Percentiles rank a stretch among this genome's conserved stretches.
These are phyloP conservation scores for Drosophila pseudoananassae DNA, from an alignment of 1,140 invertebrate genomes.

Conservation along the genomic window DNA sequence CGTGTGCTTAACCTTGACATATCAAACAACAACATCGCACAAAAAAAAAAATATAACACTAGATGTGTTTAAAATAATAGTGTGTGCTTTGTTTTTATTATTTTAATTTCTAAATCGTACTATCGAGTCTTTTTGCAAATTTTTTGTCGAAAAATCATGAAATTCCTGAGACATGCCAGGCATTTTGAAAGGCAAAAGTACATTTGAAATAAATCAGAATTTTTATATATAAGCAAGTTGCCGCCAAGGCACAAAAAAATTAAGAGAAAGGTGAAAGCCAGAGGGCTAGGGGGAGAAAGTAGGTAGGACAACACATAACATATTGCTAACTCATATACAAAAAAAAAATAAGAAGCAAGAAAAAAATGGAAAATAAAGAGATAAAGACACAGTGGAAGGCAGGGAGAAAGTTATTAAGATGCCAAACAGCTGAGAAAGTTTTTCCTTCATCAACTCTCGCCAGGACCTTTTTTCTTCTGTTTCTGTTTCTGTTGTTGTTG, in stretches of 20 bases:
- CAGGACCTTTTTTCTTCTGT: constrained; percentile 1
- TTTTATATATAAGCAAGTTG: constrained; percentile 35
- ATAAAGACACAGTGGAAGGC: no score
- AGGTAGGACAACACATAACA: constrained; percentile 27
- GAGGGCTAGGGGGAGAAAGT: neutral
- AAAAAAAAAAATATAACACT: constrained; percentile 27
- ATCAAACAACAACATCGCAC: constrained; percentile 47
- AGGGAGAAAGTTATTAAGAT: constrained; percentile 20
- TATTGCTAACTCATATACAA: constrained; percentile 52
- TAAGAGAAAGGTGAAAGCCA: constrained; percentile 14
- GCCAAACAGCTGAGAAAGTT: constrained; percentile 26
- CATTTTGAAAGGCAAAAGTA: constrained; percentile 7
- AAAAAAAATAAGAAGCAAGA: neutral
- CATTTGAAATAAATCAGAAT: neutral
- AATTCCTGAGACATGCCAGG: constrained; percentile 33
- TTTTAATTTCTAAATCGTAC: no score
- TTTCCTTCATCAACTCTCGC: constrained; percentile 4
- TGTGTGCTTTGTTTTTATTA: neutral
- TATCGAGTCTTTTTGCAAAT: neutral
- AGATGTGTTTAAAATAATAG: constrained; percentile 17
- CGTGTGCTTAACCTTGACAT: constrained; percentile 76
- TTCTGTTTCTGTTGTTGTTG: no score
- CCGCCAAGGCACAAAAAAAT: constrained; percentile 24
- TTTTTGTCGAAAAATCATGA: neutral
- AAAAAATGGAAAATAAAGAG: no score